Evolutionary conservation across 2,797 vertebrate genomes (phyloP), one percentile per base, ranked within the genome.

Genomic region (Scyliorhinus canicula): DNA sequence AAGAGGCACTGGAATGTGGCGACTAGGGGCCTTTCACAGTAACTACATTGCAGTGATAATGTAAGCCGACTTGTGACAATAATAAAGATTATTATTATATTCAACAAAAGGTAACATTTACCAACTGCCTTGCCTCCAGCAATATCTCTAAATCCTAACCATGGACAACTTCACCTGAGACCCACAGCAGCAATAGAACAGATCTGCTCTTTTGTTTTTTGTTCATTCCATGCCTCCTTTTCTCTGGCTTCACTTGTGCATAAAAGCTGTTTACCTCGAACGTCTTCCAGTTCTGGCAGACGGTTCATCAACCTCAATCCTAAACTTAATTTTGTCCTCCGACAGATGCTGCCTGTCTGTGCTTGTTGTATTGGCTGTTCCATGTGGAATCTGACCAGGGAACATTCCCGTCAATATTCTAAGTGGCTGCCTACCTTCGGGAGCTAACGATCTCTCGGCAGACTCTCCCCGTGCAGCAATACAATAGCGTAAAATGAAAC

Each of bases 401-500:
- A 79, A n/a, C 9, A 44, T 79, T 77, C 40, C 16, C 40, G 21
- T 24, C 40, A 44, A 79, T 21, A 44, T 79, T 79, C 77, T 19
- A 77, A 77, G 14, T 40, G n/a, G 69, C 28, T 31, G 69, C 11
- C 12, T 77, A 40, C 16, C 12, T 79, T 79, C 21, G n/a, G 77
- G 77, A 44, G 40, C 24, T 40, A 79, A 44, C 77, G 6, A 4
- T 79, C 40, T 24, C 40, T 24, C 4, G 40, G n/a, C 40, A 6
- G 40, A 44, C 5, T 79, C 4, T 44, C 77, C 40, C 19, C 77
- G 1, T 6, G 16, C 40, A 44, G 40, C 19, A 44, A 79, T 44
- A 79, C 19, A 44, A 79, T 44, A 79, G 44, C n/a, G 2, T 93
- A 96, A 95, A 96, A 96, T 86, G 95, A 95, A 95, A 95, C 95